These are phyloP conservation scores for Sebastes nivosus DNA, from an alignment of 2,797 vertebrate species.

Conservation along the genomic window DNA sequence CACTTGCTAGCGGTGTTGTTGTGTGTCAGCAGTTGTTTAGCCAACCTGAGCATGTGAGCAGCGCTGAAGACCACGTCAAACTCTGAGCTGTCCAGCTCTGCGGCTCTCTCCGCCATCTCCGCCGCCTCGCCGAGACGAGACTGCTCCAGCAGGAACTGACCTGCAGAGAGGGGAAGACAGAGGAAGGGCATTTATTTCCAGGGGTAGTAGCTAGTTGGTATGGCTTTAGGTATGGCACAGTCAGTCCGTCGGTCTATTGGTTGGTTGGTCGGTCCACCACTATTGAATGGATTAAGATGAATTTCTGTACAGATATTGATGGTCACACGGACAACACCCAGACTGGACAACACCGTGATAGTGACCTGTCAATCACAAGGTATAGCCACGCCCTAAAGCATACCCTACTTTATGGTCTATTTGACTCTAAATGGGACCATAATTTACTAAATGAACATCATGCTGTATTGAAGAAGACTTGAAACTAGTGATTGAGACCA, in stretches of 20 bases:
- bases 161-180: conserved; percentile 71
- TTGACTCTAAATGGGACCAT: too few species aligned
- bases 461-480: too few species aligned
- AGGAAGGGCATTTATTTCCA: not conserved
- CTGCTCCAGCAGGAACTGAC: conserved; percentile 96
- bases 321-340: not conserved
- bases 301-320: not conserved
- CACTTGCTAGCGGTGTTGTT: not conserved
- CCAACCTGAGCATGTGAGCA: conserved; percentile 96
- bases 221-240: accelerated
- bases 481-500: too few species aligned
- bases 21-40: not conserved
- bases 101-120: conserved; percentile 94
- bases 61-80: conserved; percentile 99
- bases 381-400: too few species aligned
- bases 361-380: too few species aligned
- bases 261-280: not conserved
- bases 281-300: not conserved
- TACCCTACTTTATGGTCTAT: accelerated
- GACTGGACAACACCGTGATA: too few species aligned
- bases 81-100: conserved; percentile 89
- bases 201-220: not conserved
- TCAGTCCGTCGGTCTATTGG: not conserved
- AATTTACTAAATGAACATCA: too few species aligned
- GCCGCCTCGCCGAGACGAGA: conserved; percentile 91